Base-by-base conservation (phyloP, 37 sponge, comb jelly and placozoan species). In the Halisarca cf. caerulea region DNA sequence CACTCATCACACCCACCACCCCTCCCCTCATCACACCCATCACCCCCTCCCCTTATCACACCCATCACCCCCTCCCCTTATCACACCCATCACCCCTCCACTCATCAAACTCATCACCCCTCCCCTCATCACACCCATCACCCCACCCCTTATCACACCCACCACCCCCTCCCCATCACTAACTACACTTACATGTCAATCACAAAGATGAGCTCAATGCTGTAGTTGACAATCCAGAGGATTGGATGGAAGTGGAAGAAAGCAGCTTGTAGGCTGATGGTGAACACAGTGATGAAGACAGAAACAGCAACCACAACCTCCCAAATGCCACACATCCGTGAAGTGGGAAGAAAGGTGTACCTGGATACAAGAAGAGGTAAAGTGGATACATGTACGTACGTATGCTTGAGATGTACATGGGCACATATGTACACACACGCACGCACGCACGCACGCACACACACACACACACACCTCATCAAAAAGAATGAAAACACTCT, bases 181-280 rank as follows among this genome's bases (percentile, higher is more conserved):
- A n/a, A n/a, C 32, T 55, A 17, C 42, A 58, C 91, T 71, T 62
- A 92, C 94, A 94, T 94, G 79, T 94, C 94, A 35, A 69, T 83
- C 23, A 86, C 1, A 30, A 90, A 90, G 72, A 82, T 77, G 38
- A 88, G 2, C 36, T 94, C 94, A 21, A 88, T 35, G 21, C 85
- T 20, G 60, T 94, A 94, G 86, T 90, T 90, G 74, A 90, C 59
- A 58, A 45, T 60, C 88, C 91, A 88, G 0, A 94, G 64, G 2
- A 66, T 28, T 21, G 82, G 58, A 3, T 74, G 37, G 27, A 24
- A 25, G 71, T 88, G 86, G 17, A 83, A 34, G 73, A 90, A 94
- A 1, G 86, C 80, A 24, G 94, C 94, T 58, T 94, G 94, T 0
- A 90, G 43, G 57, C 84, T 81, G 35, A 94, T 59, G 15, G 88